These are phyloP conservation scores for Sphenodon punctatus DNA, from an alignment of 2,797 vertebrate species.

Conservation along the genomic window DNA sequence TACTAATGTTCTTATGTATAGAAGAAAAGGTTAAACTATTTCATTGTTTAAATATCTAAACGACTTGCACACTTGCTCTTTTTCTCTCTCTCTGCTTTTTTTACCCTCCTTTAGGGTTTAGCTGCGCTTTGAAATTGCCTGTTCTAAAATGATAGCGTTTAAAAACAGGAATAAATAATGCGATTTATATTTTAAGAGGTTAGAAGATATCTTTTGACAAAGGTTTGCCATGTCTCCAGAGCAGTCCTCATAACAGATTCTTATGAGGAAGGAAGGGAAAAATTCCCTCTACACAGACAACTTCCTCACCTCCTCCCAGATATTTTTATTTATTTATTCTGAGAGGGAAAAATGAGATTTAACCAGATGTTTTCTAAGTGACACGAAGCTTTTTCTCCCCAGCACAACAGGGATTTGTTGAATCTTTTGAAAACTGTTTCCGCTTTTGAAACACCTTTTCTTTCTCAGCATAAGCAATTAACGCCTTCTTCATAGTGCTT, in stretches of 20 bases:
- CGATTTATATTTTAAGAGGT: constrained; percentile 2
- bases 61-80: not conserved
- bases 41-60: constrained; percentile 20
- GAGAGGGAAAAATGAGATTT: not conserved
- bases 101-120: not conserved
- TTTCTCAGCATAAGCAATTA: constrained; percentile 57
- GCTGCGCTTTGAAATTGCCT: constrained; percentile 11
- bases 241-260: not conserved
- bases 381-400: constrained; percentile 35
- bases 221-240: constrained; percentile 26
- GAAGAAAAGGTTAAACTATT: constrained; percentile 12
- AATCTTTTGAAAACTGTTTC: constrained; percentile 63
- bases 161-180: not conserved
- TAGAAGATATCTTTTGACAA: not conserved
- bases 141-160: not conserved
- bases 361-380: constrained; percentile 15
- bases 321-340: constrained; percentile 32
- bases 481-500: constrained; percentile 50
- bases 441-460: constrained; percentile 64
- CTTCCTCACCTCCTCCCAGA: not conserved
- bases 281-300: not conserved
- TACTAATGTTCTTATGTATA: too few relatives aligned
- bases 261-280: not conserved
- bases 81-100: constrained; percentile 17
- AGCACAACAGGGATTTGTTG: constrained; percentile 43